Base-by-base conservation (phyloP, 2,888 invertebrate species). In the Pocota personata region DNA sequence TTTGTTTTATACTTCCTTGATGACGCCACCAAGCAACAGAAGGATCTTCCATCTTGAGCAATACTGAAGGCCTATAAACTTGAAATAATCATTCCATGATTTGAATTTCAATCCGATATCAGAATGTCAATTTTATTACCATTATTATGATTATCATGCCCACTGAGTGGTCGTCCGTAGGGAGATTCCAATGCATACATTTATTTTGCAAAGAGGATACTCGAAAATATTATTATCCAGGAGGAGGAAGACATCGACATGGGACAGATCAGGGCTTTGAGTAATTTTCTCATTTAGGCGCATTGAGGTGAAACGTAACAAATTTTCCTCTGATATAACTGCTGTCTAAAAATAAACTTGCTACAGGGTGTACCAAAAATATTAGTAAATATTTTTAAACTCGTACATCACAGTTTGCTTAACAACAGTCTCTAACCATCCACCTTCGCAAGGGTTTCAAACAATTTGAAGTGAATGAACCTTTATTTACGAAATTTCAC, bases 61-160 rank as follows among this genome's bases (percentile, higher is more conserved):
- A 6, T 8, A 40, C 27, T 24, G 55, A 43, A 43, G 1, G 12
- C 14, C 16, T 16, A 55, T 21, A 40, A 37, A 69, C 55, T 69
- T 30, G 69, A 40, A 69, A 55, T 55, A 55, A 55, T 69, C 69
- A 55, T 43, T 27, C 12, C 40, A 55, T 69, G 55, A 69, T 69
- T 69, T 69, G 69, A 69, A 69, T 69, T 55, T 69, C 27, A 69
- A 55, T 69, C 14, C 10, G 27, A 37, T 52, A 35, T 58, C 35
- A 10, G 52, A 43, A 55, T 55, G 69, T 55, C 69, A 69, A 55
- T 69, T 55, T 69, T 55, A 69, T 69, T 55, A 69, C 27, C 14
- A 55, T 55, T 55, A 69, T 37, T 40, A 40, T 55, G 52, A 69
- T 69, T 55, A 69, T 40, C 52, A 27, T 52, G 40, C 27, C 69